phyloP scores from a whole-genome alignment of 2,888 invertebrate genomes.

The Apantesis nais region DNA sequence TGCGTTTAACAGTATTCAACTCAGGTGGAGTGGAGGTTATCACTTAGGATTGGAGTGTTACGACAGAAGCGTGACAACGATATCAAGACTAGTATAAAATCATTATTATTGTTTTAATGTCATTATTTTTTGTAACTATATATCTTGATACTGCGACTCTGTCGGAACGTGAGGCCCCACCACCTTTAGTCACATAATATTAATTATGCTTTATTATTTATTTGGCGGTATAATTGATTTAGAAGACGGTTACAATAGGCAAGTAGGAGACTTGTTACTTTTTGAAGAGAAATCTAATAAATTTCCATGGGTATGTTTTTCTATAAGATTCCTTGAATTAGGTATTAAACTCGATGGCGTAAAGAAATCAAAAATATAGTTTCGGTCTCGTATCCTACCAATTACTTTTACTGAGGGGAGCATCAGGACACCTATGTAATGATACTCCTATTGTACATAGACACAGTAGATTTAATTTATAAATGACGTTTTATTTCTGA shows the following conservation, averaged over 20 bases:
- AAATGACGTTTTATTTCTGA: no score
- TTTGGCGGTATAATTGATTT: not conserved
- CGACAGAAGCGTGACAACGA: not conserved
- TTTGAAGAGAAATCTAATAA: not conserved
- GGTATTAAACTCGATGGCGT: no score
- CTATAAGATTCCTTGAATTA: no score
- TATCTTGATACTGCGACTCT: not conserved
- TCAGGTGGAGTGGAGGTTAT: conserved; percentile 7
- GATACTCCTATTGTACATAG: no score
- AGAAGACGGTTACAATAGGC: not conserved
- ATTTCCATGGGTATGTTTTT: not conserved
- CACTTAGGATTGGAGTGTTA: not conserved
- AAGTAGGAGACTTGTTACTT: not conserved
- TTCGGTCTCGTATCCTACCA: no score
- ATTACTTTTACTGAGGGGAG: no score
- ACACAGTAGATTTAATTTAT: no score
- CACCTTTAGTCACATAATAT: not conserved
- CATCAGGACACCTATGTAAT: no score
- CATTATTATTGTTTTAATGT: not conserved
- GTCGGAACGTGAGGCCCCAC: not conserved
- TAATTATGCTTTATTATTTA: not conserved
- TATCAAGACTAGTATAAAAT: not conserved
- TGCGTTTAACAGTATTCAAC: conserved; percentile 39
- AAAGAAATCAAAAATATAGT: no score
- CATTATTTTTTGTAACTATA: not conserved